These are phyloP conservation scores for Odocoileus virginianus DNA, from an alignment of 2,113 vertebrate genomes.

Conservation along the genomic window DNA sequence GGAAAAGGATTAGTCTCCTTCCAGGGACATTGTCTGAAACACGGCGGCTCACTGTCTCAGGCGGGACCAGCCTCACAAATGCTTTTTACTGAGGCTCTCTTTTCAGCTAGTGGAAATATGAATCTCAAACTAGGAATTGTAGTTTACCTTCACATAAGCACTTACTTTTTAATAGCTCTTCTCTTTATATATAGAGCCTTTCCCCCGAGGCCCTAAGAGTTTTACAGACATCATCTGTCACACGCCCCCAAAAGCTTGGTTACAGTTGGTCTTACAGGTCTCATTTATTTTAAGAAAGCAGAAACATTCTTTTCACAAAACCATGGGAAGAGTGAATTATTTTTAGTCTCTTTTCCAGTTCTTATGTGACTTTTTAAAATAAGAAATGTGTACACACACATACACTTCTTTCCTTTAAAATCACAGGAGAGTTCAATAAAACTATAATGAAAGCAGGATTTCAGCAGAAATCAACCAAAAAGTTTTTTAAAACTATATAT, in stretches of 20 bases:
- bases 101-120: conserved; percentile 6
- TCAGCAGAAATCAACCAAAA: conserved; percentile 9
- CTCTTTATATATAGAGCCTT: background rate
- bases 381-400: background rate
- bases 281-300: conserved; percentile 65
- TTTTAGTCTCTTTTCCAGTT: conserved; percentile 49
- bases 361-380: conserved; percentile 30
- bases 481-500: background rate
- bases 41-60: background rate
- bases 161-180: conserved; percentile 39
- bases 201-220: background rate
- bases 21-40: background rate
- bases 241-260: background rate
- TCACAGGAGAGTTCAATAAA: conserved; percentile 30
- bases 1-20: background rate
- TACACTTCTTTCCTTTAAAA: conserved; percentile 18
- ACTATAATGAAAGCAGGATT: background rate
- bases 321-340: conserved; percentile 17
- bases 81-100: background rate
- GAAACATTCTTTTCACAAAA: conserved; percentile 58
- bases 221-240: conserved; percentile 36
- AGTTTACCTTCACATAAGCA: conserved; percentile 4
- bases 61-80: background rate
- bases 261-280: background rate
- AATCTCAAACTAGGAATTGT: background rate